phyloP scores from a whole-genome alignment of 2,888 invertebrate species.

The Diaprepes abbreviatus region DNA sequence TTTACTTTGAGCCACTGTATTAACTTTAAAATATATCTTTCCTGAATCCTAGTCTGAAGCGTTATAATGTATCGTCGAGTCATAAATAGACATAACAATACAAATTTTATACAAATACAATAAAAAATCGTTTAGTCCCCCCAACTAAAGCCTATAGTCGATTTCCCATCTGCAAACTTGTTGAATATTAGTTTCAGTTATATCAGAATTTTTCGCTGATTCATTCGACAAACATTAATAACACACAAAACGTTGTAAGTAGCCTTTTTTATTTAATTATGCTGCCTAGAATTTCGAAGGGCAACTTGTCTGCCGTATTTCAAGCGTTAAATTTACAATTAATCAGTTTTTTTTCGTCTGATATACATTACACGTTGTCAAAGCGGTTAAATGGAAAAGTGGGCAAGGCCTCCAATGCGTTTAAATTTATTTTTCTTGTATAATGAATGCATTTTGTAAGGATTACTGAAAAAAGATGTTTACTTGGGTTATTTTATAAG shows the following conservation, averaged over 20 bases:
- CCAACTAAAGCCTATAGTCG: slow-evolving; percentile 1
- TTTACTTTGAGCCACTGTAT: no score
- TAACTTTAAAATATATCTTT: no score
- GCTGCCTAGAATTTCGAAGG: slow-evolving; percentile 49
- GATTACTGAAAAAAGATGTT: no score
- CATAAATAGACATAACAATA: no score
- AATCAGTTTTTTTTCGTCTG: slow-evolving; percentile 45
- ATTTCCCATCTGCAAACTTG: slow-evolving; percentile 45
- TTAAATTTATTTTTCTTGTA: slow-evolving; percentile 13
- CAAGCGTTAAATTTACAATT: slow-evolving; percentile 51
- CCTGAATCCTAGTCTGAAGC: no score
- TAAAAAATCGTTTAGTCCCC: background rate
- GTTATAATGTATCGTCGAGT: no score
- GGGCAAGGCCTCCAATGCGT: slow-evolving; percentile 30
- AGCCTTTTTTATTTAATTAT: slow-evolving; percentile 50
- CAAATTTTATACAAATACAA: no score
- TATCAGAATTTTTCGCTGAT: slow-evolving; percentile 40
- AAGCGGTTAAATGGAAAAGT: slow-evolving; percentile 37
- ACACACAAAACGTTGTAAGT: slow-evolving; percentile 45
- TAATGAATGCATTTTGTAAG: slow-evolving; percentile 27
- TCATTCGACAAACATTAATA: slow-evolving; percentile 48
- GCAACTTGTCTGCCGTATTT: slow-evolving; percentile 50
- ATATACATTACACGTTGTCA: slow-evolving; percentile 34
- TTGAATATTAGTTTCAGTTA: slow-evolving; percentile 38
- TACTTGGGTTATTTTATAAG: no score